phyloP scores from a whole-genome alignment of 1,140 invertebrate species.

The Oreohelix idahoensis region DNA sequence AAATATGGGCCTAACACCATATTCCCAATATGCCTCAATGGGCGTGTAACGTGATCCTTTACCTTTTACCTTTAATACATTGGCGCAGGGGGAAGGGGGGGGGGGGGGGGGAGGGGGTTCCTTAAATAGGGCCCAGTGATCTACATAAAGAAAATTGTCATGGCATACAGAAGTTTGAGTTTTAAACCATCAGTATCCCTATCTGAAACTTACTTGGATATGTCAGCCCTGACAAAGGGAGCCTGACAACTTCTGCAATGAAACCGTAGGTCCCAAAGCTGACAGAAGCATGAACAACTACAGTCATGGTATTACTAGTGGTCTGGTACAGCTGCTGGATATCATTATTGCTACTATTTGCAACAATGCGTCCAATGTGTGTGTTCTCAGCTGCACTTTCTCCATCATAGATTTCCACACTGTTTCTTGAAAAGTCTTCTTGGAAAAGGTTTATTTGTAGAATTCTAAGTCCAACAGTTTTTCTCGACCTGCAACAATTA shows the following conservation, averaged over 20 bases:
- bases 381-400: constrained; percentile 91
- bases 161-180: too few relatives aligned
- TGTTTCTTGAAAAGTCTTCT: constrained; percentile 88
- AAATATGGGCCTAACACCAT: too few relatives aligned
- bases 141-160: too few relatives aligned
- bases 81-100: too few relatives aligned
- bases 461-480: constrained; percentile 74
- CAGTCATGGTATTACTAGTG: constrained; percentile 78
- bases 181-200: too few relatives aligned
- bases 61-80: too few relatives aligned
- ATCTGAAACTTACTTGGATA: constrained; percentile 57
- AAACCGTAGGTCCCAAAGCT: constrained; percentile 95
- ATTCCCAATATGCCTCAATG: too few relatives aligned
- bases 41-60: too few relatives aligned
- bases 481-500: constrained; percentile 14
- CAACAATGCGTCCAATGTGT: constrained; percentile 61
- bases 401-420: constrained; percentile 91
- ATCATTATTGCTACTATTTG: constrained; percentile 54
- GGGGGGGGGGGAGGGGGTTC: too few relatives aligned
- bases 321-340: constrained; percentile 53
- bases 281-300: constrained; percentile 94
- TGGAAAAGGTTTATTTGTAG: constrained; percentile 96
- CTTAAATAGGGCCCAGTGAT: too few relatives aligned
- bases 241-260: constrained; percentile 95
- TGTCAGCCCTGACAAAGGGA: constrained; percentile 78